Evolutionary conservation across 2,113 vertebrate genomes (phyloP), one percentile per base, ranked within the genome.

Genomic region (Pandion haliaetus): DNA sequence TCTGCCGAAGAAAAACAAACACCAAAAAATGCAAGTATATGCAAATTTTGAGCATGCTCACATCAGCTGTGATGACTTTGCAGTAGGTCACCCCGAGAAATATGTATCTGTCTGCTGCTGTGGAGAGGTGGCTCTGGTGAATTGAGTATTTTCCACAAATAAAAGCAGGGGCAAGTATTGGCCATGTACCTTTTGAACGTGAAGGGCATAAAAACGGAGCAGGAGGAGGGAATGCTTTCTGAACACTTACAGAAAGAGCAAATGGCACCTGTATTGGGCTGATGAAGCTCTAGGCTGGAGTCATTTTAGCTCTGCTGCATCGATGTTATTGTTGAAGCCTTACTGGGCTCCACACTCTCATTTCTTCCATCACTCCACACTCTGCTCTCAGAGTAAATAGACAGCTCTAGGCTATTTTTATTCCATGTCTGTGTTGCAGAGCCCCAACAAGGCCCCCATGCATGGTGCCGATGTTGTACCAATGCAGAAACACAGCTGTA

Each of bases 1-100:
- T 99, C 99, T 99, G 95, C 47, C 52, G 90, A 88, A 82, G 80
- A 32, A 63, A 62, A 72, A 76, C 40, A 79, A 69, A 86, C 40
- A 74, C 54, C 40, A 20, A 61, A 52, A 32, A 44, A 47, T 32
- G 66, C 45, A 23, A 67, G 1, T 0, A 14, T 32, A 13, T 42
- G 69, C 70, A 69, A 10, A 16, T 71, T 70, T 8, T 5, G 23
- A 80, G 54, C 42, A 2, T 0, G 2, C 28, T 77, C 21, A 63
- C 38, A 5, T 42, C 66, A 28, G 44, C 86, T 55, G 12, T 17
- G 59, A 54, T 44, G 65, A 45, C 5, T 6, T 25, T 80, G 73
- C 38, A 24, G 81, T 5, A 26, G 81, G 61, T 93, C 61, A 28
- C 44, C n/a, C 31, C 2, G 13, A 85, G 77, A 45, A 70, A 12